Evolutionary conservation across 2,797 vertebrate genomes (phyloP).

Genomic region (Pangasius larnaudii): DNA sequence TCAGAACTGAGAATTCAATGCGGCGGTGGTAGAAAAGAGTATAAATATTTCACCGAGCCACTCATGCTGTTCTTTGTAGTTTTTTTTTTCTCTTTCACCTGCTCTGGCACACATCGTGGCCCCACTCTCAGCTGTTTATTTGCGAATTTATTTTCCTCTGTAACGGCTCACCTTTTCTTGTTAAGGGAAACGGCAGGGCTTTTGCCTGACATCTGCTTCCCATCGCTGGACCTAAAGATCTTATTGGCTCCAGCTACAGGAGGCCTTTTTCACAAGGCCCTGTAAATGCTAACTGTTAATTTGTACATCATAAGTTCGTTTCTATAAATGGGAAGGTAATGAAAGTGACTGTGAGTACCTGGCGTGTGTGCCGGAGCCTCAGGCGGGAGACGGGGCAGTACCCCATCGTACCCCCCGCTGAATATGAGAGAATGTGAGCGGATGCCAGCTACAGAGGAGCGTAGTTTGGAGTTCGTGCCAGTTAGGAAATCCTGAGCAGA

Average conservation of each 20-base stretch:
- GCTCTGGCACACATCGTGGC: constrained; percentile 54
- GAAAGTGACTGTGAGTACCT: constrained; percentile 72
- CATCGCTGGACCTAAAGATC: constrained; percentile 73
- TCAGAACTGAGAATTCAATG: background rate
- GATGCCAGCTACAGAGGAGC: constrained; percentile 47
- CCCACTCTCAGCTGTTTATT: constrained; percentile 72
- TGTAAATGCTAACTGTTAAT: constrained; percentile 81
- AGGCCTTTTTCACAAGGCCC: constrained; percentile 74
- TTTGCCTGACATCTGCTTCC: constrained; percentile 76
- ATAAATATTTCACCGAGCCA: background rate
- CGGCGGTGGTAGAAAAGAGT: background rate
- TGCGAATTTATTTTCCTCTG: constrained; percentile 75
- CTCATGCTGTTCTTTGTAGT: background rate
- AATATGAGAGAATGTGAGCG: background rate
- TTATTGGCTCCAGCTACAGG: constrained; percentile 72
- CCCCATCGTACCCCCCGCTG: constrained; percentile 19
- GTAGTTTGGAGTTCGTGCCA: constrained; percentile 37
- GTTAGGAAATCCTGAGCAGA: constrained; percentile 47
- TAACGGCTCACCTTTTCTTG: constrained; percentile 78
- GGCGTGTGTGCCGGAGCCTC: constrained; percentile 45
- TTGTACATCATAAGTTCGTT: constrained; percentile 78
- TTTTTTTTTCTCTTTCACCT: constrained; percentile 2
- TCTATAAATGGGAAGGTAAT: constrained; percentile 71
- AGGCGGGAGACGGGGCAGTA: constrained; percentile 26
- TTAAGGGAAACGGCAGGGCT: constrained; percentile 68